Evolutionary conservation across 1,140 invertebrate species (phyloP).

Genomic region (Drosophila mayri): DNA sequence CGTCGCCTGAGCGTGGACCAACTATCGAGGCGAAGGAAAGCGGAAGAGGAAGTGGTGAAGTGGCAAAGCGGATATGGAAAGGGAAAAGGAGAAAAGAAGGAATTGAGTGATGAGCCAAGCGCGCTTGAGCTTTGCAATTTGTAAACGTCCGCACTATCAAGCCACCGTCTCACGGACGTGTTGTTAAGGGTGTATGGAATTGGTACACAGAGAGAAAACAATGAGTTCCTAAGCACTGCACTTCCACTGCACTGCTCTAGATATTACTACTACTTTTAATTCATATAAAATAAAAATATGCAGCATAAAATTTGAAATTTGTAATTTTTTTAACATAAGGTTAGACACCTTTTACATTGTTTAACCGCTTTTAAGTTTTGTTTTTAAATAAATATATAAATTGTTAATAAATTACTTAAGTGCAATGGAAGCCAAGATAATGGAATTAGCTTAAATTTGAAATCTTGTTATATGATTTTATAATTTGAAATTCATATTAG

Average conservation of each 20-base stretch:
- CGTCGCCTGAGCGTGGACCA: conserved; percentile 89
- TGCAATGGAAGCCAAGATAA: neutral
- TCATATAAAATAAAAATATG: neutral
- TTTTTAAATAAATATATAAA: neutral
- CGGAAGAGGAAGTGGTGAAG: conserved; percentile 19
- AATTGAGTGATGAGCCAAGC: conserved; percentile 79
- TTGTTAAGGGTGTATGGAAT: conserved; percentile 8
- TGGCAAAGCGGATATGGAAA: conserved; percentile 7
- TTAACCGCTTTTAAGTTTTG: neutral
- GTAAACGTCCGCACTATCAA: conserved; percentile 81
- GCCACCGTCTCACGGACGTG: conserved; percentile 34
- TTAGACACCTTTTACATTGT: neutral
- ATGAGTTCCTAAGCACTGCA: neutral
- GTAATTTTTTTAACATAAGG: too few species aligned
- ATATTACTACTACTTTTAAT: neutral
- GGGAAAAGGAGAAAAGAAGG: conserved; percentile 39
- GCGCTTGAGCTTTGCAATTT: conserved; percentile 79
- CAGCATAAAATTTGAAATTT: too few species aligned
- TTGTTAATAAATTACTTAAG: neutral
- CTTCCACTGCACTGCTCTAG: too few species aligned
- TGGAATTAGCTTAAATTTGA: neutral
- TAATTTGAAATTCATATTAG: neutral
- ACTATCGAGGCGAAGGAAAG: conserved; percentile 32
- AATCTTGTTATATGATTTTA: neutral
- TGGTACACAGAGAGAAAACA: conserved; percentile 24